Evolutionary conservation across 1,140 invertebrate species (phyloP).

Genomic region (Gryllus bimaculatus): DNA sequence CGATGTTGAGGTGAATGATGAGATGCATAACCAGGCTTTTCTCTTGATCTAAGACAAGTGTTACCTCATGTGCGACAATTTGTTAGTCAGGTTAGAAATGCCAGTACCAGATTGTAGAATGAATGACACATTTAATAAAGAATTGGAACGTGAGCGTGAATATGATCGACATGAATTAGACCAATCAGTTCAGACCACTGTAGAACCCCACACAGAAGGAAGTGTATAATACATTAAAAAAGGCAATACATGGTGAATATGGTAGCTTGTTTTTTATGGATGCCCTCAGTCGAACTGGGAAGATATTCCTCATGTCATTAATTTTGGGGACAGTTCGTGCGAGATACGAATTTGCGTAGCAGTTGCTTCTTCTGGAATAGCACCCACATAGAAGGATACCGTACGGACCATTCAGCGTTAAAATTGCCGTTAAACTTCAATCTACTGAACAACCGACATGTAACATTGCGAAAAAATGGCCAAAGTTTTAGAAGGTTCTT

Average conservation of each 20-base stretch:
- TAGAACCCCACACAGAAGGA: conserved; percentile 32
- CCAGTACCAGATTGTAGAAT: conserved; percentile 14
- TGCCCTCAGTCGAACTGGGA: conserved; percentile 25
- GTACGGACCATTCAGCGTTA: conserved; percentile 31
- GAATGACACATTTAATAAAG: neutral
- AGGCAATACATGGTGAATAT: conserved; percentile 13
- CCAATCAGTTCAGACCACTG: conserved; percentile 26
- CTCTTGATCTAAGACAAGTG: conserved; percentile 32
- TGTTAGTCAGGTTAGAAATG: conserved; percentile 33
- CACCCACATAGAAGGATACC: conserved; percentile 31
- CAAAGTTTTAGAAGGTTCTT: conserved; percentile 28
- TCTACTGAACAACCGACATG: conserved; percentile 29
- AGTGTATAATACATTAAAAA: conserved; percentile 27
- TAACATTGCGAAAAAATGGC: conserved; percentile 31
- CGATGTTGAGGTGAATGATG: too few species aligned
- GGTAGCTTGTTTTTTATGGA: conserved; percentile 25
- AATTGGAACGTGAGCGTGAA: neutral
- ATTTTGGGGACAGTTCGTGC: too few species aligned
- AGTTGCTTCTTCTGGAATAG: conserved; percentile 33
- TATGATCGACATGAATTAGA: conserved; percentile 8
- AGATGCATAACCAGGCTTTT: conserved; percentile 33
- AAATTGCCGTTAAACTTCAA: conserved; percentile 29
- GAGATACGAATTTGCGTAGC: conserved; percentile 25
- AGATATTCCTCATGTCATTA: conserved; percentile 23
- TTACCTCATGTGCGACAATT: conserved; percentile 28